Percentiles rank a stretch among this genome's conserved stretches.
Evolutionary conservation across 2,888 invertebrate species (phyloP).

Genomic region (Drosophila putrida): DNA sequence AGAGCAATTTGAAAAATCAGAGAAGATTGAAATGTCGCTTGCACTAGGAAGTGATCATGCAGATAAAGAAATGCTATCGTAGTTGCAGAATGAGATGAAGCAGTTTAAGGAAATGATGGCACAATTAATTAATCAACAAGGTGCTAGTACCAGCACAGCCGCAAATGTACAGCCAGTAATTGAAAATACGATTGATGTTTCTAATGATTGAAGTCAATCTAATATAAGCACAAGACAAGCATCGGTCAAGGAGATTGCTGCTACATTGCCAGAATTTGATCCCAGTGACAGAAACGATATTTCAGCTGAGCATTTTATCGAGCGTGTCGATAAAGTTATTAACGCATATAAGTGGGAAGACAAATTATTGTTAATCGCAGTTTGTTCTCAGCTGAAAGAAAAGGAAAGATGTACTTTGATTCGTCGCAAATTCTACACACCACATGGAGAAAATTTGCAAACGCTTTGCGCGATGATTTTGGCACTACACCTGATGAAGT

Average conservation of each 20-base stretch:
- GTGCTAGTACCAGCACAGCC: background rate
- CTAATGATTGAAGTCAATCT: background rate
- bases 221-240: slow-evolving; percentile 7
- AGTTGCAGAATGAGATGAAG: no score
- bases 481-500: slow-evolving; percentile 11
- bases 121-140: background rate
- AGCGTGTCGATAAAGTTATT: slow-evolving; percentile 16
- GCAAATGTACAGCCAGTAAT: background rate
- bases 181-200: background rate
- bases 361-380: slow-evolving; percentile 14
- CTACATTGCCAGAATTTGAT: background rate
- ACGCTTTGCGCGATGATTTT: slow-evolving; percentile 10
- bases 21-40: no score
- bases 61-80: no score
- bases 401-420: slow-evolving; percentile 9
- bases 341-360: slow-evolving; percentile 13
- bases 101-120: background rate
- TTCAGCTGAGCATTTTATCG: background rate
- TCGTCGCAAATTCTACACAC: slow-evolving; percentile 2
- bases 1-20: no score
- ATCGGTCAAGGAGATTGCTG: slow-evolving; percentile 10
- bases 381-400: slow-evolving; percentile 10
- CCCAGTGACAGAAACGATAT: no score
- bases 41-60: no score
- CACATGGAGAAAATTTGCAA: slow-evolving; percentile 2